Percentiles rank a stretch among this genome's conserved stretches.
Conservation (phyloP, 2,888 invertebrate species). For the Noctua janthina region DNA sequence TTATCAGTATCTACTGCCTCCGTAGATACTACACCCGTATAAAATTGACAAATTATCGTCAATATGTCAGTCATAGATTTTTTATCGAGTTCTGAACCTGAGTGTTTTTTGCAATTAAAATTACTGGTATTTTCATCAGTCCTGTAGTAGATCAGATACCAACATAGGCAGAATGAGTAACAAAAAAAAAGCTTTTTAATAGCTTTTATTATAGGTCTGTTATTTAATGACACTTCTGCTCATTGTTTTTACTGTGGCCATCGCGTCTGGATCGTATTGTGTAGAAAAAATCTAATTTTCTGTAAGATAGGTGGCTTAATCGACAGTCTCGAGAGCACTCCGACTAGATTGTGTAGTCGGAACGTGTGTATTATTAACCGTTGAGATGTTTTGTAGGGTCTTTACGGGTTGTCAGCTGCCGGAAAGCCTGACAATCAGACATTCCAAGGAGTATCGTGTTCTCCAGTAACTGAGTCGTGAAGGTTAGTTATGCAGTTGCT, state of each 20-base stretch:
- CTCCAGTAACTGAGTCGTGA: neutral
- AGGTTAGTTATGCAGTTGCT: neutral
- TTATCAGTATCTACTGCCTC: no score
- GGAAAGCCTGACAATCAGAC: neutral
- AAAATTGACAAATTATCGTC: no score
- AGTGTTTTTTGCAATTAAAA: no score
- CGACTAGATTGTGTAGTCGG: slow-evolving; percentile 38
- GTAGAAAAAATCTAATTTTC: slow-evolving; percentile 63
- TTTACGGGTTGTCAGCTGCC: neutral
- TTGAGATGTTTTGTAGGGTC: neutral
- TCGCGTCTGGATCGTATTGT: slow-evolving; percentile 40
- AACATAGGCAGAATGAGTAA: no score
- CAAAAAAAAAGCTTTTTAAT: no score
- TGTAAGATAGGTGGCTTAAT: slow-evolving; percentile 56
- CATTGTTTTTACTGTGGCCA: neutral
- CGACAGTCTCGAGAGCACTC: slow-evolving; percentile 54
- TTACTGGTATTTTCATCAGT: no score
- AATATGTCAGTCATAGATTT: no score
- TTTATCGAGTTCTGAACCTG: no score
- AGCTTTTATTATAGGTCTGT: no score
- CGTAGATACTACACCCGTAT: no score
- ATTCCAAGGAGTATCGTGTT: neutral
- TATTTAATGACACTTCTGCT: slow-evolving; percentile 25
- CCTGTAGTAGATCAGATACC: no score
- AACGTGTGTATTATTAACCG: slow-evolving; percentile 28